These are phyloP conservation scores for Misgurnus mizolepis DNA, from an alignment of 2,113 vertebrate species.

Conservation along the genomic window DNA sequence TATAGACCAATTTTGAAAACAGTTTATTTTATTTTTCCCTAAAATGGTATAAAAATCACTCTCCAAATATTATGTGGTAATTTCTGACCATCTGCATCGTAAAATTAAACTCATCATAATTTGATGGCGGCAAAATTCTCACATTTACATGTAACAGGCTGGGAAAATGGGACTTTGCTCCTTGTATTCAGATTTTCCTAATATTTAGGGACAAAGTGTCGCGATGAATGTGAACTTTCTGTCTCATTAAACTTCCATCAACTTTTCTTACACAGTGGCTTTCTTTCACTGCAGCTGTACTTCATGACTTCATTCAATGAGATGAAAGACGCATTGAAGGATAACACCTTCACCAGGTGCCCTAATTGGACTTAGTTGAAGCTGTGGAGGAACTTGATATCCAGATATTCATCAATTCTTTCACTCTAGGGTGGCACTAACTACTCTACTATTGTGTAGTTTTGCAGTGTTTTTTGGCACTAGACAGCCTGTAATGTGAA, in stretches of 20 bases:
- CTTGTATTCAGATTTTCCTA: background rate
- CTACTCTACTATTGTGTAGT: background rate
- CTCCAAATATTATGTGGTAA: background rate
- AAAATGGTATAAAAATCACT: background rate
- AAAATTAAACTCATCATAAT: background rate
- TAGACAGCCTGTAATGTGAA: too few species aligned
- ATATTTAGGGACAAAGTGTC: background rate
- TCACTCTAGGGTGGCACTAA: background rate
- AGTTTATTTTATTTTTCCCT: background rate
- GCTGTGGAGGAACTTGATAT: background rate
- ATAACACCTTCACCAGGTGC: conserved; percentile 24
- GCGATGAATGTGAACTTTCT: conserved; percentile 33
- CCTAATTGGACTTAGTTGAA: conserved; percentile 29
- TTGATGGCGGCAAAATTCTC: background rate
- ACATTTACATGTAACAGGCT: background rate
- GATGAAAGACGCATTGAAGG: conserved; percentile 28
- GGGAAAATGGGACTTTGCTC: background rate
- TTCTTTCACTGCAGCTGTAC: background rate
- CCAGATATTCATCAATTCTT: background rate
- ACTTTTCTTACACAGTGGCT: conserved; percentile 21
- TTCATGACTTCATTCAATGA: conserved; percentile 25
- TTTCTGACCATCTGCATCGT: background rate
- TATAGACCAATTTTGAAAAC: too few species aligned
- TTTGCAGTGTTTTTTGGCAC: too few species aligned
- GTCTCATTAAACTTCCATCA: conserved; percentile 38